Evolutionary conservation across 2,797 vertebrate species (phyloP).

Genomic region (Leptatherina wallacei): DNA sequence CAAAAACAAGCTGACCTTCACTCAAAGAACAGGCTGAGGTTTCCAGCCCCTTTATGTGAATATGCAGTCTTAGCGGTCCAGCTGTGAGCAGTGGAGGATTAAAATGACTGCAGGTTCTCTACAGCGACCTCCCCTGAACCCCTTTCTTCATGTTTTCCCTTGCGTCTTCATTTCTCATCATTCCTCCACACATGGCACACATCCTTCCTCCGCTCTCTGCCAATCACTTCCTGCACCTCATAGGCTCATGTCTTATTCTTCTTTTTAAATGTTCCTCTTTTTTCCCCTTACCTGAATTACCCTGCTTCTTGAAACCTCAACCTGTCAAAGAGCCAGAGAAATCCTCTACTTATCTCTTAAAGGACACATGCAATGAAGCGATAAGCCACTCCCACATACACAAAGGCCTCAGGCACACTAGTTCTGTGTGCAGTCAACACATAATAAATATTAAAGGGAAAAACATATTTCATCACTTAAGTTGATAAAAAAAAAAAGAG

Average conservation of each 20-base stretch:
- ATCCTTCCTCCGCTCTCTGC: constrained; percentile 12
- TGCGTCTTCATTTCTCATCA: constrained; percentile 10
- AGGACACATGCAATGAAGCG: constrained; percentile 20
- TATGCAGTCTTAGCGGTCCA: constrained; percentile 11
- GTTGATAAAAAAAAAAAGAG: not conserved
- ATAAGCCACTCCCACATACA: constrained; percentile 16
- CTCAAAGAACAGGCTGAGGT: too few relatives aligned
- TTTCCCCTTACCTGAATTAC: not conserved
- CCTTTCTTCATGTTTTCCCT: not conserved
- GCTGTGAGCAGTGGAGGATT: constrained; percentile 15
- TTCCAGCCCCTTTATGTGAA: too few relatives aligned
- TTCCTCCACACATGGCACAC: not conserved
- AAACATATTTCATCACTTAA: not conserved
- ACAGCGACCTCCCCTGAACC: not conserved
- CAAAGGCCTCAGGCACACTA: constrained; percentile 14
- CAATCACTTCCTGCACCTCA: constrained; percentile 23
- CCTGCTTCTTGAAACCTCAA: constrained; percentile 15
- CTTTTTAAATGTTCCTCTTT: not conserved
- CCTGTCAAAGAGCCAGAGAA: constrained; percentile 21
- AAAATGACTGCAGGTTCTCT: constrained; percentile 5
- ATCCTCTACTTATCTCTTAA: constrained; percentile 20
- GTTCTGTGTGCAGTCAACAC: constrained; percentile 12
- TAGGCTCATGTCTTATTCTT: constrained; percentile 12
- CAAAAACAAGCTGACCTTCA: too few relatives aligned
- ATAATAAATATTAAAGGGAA: not conserved